phyloP scores from a whole-genome alignment of 2,888 invertebrate species.

The Myopa testacea region DNA sequence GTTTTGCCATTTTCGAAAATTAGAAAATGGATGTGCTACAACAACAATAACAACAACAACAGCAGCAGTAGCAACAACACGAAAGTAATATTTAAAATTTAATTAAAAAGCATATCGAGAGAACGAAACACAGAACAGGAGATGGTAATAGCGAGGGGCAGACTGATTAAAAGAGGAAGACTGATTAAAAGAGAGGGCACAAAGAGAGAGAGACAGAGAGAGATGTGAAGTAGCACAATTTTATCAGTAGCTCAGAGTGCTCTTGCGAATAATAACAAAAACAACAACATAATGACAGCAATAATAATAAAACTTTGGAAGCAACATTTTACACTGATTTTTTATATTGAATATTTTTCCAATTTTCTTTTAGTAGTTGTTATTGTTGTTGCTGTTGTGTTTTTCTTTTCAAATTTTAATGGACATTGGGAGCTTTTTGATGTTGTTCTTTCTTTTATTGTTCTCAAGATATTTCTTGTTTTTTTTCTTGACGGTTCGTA shows the following conservation, averaged over 20 bases:
- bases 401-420: too few relatives aligned
- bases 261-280: background rate
- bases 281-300: background rate
- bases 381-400: background rate
- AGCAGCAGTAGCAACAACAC: too few relatives aligned
- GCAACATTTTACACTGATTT: background rate
- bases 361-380: background rate
- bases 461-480: too few relatives aligned
- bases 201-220: slow-evolving; percentile 1
- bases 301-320: slow-evolving; percentile 3
- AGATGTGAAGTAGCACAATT: background rate
- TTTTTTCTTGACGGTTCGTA: background rate
- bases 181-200: background rate
- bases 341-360: background rate
- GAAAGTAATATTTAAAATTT: slow-evolving; percentile 24
- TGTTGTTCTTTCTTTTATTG: too few relatives aligned
- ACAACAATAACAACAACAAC: background rate
- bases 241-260: background rate
- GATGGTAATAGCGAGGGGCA: background rate
- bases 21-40: background rate
- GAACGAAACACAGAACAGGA: background rate
- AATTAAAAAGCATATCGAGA: slow-evolving; percentile 14
- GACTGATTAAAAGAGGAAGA: background rate
- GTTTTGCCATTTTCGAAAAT: slow-evolving; percentile 16
- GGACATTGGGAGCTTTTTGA: too few relatives aligned